phyloP scores from a whole-genome alignment of 2,113 vertebrate genomes.

The Notiomystis cincta region DNA sequence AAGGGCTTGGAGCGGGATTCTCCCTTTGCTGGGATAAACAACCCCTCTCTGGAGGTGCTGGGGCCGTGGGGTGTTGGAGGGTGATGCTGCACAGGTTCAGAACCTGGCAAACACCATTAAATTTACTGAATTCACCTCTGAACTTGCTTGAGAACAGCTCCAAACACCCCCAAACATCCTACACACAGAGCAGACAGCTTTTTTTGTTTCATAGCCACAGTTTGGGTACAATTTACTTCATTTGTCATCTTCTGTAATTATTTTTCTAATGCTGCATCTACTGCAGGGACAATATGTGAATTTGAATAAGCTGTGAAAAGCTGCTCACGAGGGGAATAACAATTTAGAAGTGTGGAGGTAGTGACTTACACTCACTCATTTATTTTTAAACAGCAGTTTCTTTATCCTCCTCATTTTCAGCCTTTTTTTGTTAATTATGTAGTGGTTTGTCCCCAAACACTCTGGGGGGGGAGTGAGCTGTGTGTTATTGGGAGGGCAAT shows the following conservation, averaged over 20 bases:
- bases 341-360: not conserved
- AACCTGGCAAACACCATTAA: not conserved
- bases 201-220: not conserved
- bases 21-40: conserved; percentile 42
- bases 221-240: conserved; percentile 18
- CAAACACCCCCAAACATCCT: not conserved
- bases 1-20: conserved; percentile 11
- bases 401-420: not conserved
- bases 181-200: not conserved
- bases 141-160: conserved; percentile 30
- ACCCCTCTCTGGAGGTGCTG: not conserved
- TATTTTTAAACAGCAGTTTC: not conserved
- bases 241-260: conserved; percentile 62
- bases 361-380: not conserved
- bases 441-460: not conserved
- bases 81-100: not conserved
- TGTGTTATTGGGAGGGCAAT: not conserved
- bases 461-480: fast-evolving
- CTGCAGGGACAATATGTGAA: not conserved
- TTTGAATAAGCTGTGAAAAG: conserved; percentile 6
- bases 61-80: not conserved
- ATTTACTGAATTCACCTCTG: conserved; percentile 49
- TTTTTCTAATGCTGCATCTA: conserved; percentile 15
- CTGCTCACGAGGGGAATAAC: not conserved
- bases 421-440: not conserved